Evolutionary conservation across 2,888 invertebrate species (phyloP).

Genomic region (Hyppa rectilinea): DNA sequence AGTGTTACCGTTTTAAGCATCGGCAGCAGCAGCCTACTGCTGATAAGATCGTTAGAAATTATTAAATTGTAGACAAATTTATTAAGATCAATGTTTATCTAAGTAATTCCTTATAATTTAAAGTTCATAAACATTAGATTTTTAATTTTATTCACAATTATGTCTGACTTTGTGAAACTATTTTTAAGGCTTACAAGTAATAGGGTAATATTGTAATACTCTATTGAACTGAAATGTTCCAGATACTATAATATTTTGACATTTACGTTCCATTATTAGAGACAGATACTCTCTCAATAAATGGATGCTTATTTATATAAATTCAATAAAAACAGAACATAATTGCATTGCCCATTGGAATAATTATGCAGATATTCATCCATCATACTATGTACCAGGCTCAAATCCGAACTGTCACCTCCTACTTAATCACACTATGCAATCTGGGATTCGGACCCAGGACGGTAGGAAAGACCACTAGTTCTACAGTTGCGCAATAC

Average conservation of each 20-base stretch:
- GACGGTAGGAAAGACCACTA: neutral
- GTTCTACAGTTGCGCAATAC: no score
- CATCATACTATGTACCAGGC: neutral
- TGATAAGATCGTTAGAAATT: no score
- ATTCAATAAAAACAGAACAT: neutral
- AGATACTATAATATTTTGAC: slow-evolving; percentile 16
- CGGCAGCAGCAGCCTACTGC: neutral
- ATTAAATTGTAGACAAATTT: no score
- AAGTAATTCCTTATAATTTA: neutral
- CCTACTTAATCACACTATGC: neutral
- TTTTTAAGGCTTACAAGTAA: no score
- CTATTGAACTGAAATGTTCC: neutral
- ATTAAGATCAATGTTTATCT: no score
- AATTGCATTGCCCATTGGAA: neutral
- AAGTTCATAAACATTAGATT: neutral
- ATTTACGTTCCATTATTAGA: slow-evolving; percentile 21
- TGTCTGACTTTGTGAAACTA: no score
- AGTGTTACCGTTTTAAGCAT: slow-evolving; percentile 4
- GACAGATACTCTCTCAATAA: neutral
- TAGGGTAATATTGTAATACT: no score
- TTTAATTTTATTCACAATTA: no score
- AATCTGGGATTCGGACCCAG: neutral
- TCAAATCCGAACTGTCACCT: neutral
- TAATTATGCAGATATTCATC: no score
- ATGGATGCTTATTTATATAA: neutral